Evolutionary conservation across 1,140 invertebrate genomes (phyloP).

Genomic region (Aphelenchoides fujianensis): DNA sequence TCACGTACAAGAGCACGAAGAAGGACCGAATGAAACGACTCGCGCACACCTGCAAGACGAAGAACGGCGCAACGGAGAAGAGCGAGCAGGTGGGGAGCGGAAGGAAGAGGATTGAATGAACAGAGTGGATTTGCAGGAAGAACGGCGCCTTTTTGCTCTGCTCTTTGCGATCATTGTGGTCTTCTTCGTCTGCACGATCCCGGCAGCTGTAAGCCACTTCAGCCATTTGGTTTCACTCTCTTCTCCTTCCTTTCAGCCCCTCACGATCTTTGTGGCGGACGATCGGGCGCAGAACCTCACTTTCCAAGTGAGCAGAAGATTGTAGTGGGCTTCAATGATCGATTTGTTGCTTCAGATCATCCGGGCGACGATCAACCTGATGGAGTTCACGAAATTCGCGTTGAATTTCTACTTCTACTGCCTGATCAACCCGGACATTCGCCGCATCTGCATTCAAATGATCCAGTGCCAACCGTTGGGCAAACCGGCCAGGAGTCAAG

Average conservation of each 20-base stretch:
- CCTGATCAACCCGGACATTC: slow-evolving; percentile 60
- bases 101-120: too few species aligned
- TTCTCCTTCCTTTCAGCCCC: slow-evolving; percentile 30
- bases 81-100: slow-evolving; percentile 48
- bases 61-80: slow-evolving; percentile 45
- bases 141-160: slow-evolving; percentile 57
- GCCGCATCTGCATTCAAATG: slow-evolving; percentile 44
- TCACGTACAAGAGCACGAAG: slow-evolving; percentile 60
- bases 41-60: slow-evolving; percentile 49
- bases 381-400: slow-evolving; percentile 62
- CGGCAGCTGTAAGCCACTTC: slow-evolving; percentile 37
- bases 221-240: not conserved
- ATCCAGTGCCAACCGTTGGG: slow-evolving; percentile 39
- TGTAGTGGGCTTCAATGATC: not conserved
- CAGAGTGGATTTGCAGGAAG: slow-evolving; percentile 60
- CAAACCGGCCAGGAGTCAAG: slow-evolving; percentile 36
- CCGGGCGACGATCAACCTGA: slow-evolving; percentile 53
- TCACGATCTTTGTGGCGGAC: slow-evolving; percentile 60
- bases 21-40: slow-evolving; percentile 51
- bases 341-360: slow-evolving; percentile 51
- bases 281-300: slow-evolving; percentile 51
- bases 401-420: slow-evolving; percentile 62
- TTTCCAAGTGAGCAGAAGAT: slow-evolving; percentile 48
- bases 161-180: slow-evolving; percentile 60
- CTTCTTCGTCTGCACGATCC: slow-evolving; percentile 61